Percentiles rank a stretch among this genome's conserved stretches.
These are phyloP conservation scores for Aphidius gifuensis DNA, from an alignment of 1,140 invertebrate species.

Conservation along the genomic window DNA sequence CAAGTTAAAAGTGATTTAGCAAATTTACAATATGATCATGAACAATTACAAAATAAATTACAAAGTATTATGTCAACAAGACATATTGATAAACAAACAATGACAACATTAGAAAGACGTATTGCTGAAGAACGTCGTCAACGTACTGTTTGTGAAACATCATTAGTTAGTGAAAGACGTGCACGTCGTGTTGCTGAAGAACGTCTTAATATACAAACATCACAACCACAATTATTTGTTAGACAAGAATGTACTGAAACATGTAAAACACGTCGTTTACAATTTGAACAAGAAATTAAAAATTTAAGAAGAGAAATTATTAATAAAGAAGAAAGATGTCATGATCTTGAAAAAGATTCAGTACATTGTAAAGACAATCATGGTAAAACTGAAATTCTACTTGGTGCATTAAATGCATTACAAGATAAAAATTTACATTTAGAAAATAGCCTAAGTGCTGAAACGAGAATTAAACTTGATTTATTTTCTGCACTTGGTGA, in stretches of 20 bases:
- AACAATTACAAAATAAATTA: conserved; percentile 74
- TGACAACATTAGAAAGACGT: conserved; percentile 74
- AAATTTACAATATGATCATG: conserved; percentile 78
- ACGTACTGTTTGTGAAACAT: conserved; percentile 70
- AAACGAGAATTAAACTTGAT: conserved; percentile 94
- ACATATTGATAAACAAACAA: conserved; percentile 74
- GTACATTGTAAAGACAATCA: conserved; percentile 66
- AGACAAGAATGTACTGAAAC: conserved; percentile 70
- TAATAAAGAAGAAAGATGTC: conserved; percentile 66
- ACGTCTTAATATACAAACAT: conserved; percentile 43
- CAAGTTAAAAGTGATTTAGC: conserved; percentile 71
- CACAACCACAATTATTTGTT: conserved; percentile 41
- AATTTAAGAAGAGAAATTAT: conserved; percentile 73
- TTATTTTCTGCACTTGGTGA: conserved; percentile 94
- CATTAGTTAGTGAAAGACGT: conserved; percentile 72
- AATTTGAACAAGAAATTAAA: conserved; percentile 77
- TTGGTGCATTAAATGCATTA: conserved; percentile 75
- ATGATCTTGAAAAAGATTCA: conserved; percentile 45
- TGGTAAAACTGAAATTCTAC: conserved; percentile 75
- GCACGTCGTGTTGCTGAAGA: conserved; percentile 59
- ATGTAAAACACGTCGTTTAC: conserved; percentile 71
- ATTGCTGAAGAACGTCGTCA: conserved; percentile 81
- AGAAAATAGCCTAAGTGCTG: conserved; percentile 89
- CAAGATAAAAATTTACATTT: conserved; percentile 86
- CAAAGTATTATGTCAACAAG: conserved; percentile 69